These are phyloP conservation scores for Pristis pectinata DNA, from an alignment of 2,797 vertebrate genomes.

Conservation along the genomic window DNA sequence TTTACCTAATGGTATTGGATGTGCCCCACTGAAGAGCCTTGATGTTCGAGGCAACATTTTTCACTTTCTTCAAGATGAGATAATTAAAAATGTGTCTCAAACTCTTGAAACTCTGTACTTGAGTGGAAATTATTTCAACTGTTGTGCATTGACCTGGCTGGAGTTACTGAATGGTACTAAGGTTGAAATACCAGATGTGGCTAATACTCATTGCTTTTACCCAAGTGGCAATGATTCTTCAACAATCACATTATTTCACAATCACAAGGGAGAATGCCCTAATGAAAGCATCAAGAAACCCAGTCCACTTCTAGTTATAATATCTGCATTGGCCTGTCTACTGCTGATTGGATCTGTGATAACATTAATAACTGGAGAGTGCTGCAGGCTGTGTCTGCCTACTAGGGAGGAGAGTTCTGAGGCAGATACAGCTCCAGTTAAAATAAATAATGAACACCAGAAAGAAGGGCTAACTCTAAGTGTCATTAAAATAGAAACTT, in stretches of 20 bases:
- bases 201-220: conserved; percentile 40
- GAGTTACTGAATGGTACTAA: conserved; percentile 35
- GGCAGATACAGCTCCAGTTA: neutral
- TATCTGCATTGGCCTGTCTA: neutral
- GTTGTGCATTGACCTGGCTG: conserved; percentile 50
- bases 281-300: neutral
- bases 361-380: neutral
- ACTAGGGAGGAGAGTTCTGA: neutral
- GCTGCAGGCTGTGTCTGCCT: neutral
- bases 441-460: neutral
- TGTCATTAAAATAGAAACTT: neutral
- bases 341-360: conserved; percentile 12
- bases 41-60: conserved; percentile 42
- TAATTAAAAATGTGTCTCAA: neutral
- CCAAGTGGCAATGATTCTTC: neutral
- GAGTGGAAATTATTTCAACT: conserved; percentile 49
- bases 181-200: conserved; percentile 42
- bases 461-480: neutral
- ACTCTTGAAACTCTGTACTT: conserved; percentile 43
- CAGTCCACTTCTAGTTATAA: neutral
- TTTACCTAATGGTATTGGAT: conserved; percentile 41
- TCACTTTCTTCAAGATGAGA: neutral
- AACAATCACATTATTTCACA: neutral
- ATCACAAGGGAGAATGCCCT: neutral
- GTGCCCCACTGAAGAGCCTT: conserved; percentile 42